These are phyloP conservation scores for Tinamus guttatus DNA, from an alignment of 2,113 vertebrate genomes.

Conservation along the genomic window DNA sequence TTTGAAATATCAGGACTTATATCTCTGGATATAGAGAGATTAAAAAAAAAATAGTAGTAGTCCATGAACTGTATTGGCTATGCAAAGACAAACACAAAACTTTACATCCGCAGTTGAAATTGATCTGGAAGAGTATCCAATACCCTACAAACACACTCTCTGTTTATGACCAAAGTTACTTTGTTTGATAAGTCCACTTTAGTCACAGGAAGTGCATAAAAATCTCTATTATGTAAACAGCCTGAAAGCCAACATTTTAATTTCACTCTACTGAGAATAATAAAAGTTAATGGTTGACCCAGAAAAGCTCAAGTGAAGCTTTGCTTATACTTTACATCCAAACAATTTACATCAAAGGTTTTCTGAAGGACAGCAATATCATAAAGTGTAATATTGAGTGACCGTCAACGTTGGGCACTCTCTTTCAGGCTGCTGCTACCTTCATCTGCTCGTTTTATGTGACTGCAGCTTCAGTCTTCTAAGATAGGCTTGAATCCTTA, in stretches of 20 bases:
- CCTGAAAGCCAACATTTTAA: neutral
- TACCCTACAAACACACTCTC: neutral
- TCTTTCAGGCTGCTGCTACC: neutral
- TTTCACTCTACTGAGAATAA: neutral
- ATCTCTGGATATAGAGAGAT: neutral
- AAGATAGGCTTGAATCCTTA: neutral
- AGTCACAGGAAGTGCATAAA: neutral
- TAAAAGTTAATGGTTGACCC: neutral
- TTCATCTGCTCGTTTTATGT: neutral
- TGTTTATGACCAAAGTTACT: neutral
- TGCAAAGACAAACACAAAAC: neutral
- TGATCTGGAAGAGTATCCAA: neutral
- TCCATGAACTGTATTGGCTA: neutral
- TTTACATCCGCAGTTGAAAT: neutral
- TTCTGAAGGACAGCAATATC: neutral
- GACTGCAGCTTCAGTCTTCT: conserved; percentile 6
- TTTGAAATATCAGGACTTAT: neutral
- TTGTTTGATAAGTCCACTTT: neutral
- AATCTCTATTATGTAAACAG: neutral
- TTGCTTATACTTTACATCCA: neutral
- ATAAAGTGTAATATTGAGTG: neutral
- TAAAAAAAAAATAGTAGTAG: neutral
- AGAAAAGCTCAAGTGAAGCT: conserved; percentile 16
- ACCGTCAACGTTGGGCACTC: neutral
- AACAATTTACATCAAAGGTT: neutral